A percentile compares a stretch with the other conserved stretches of the same genome.
These are phyloP conservation scores for Calyptomena viridis DNA, from an alignment of 2,113 vertebrate species.

Conservation along the genomic window DNA sequence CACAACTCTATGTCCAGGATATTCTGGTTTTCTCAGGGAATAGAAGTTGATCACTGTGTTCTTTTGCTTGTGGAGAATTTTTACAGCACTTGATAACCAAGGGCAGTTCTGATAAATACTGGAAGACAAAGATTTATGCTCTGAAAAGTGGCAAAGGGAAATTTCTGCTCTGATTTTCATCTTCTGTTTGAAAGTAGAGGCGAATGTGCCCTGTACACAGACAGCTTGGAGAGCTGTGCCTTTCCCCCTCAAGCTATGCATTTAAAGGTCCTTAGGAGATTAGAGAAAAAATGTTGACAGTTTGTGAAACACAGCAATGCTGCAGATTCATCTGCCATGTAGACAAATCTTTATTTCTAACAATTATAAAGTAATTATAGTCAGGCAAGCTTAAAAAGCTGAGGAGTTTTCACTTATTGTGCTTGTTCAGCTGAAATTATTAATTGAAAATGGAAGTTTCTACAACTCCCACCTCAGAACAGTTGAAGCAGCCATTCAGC, in stretches of 20 bases:
- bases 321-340: background rate
- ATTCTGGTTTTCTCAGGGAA: background rate
- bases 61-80: background rate
- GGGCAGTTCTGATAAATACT: background rate
- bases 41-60: background rate
- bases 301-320: constrained; percentile 48
- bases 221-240: background rate
- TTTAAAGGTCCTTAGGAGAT: constrained; percentile 24
- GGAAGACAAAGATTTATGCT: background rate
- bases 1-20: rapidly evolving
- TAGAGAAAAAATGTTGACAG: constrained; percentile 26
- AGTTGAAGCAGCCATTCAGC: background rate
- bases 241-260: constrained; percentile 31
- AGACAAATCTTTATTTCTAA: constrained; percentile 49
- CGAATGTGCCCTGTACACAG: background rate
- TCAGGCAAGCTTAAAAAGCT: constrained; percentile 7
- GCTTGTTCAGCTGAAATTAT: constrained; percentile 55
- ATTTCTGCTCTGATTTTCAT: constrained; percentile 9
- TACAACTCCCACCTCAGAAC: background rate
- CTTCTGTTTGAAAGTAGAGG: background rate
- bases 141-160: background rate
- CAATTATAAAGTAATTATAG: constrained; percentile 54
- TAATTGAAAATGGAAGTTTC: constrained; percentile 62
- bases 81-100: background rate
- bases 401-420: constrained; percentile 2